Evolutionary conservation across 23 tunicate genomes (phyloP), one percentile per base, ranked within the genome.

Genomic region (Botrylloides violaceus): DNA sequence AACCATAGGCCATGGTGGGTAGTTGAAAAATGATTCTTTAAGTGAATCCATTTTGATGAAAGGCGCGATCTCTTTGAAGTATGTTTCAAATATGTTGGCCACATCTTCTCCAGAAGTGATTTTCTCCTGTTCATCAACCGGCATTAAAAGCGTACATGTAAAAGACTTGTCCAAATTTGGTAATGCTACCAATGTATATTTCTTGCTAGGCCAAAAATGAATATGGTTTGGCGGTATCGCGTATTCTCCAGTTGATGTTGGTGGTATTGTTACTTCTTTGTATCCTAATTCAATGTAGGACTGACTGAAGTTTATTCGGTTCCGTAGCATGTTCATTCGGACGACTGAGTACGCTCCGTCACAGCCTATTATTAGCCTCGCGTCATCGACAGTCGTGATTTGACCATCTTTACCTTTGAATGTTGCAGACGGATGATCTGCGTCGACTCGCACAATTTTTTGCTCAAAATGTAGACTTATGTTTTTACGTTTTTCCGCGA

Each of bases 321-420:
- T 81, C 32, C 82, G 49, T 71, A 70, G 75, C 81, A 86, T 36
- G 36, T 81, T 81, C 33, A 75, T 20, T 25, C 94, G 50, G 0
- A 86, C 94, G 15, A 77, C 75, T 48, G 86, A 80, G 62, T 80
- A 82, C 9, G 82, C 65, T 3, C 94, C 94, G 58, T 86, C 94
- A 50, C 94, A 86, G 20, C 82, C 94, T 61, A 86, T 70, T 38
- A 86, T 22, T 4, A 61, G 20, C n/a, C n/a, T n/a, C n/a, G n/a
- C n/a, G 31, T 86, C 79, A 26, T 71, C 63, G 18, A 66, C 32
- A 3, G 38, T 32, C 3, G 48, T 63, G 1, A 78, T 62, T 60
- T 79, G 56, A 22, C 12, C 58, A n/a, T 48, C 81, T 64, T 73
- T 58, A n/a, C n/a, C n/a, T n/a, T n/a, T n/a, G n/a, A n/a, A n/a